These are phyloP conservation scores for Rhyzopertha dominica DNA, from an alignment of 1,140 invertebrate species.

Conservation along the genomic window DNA sequence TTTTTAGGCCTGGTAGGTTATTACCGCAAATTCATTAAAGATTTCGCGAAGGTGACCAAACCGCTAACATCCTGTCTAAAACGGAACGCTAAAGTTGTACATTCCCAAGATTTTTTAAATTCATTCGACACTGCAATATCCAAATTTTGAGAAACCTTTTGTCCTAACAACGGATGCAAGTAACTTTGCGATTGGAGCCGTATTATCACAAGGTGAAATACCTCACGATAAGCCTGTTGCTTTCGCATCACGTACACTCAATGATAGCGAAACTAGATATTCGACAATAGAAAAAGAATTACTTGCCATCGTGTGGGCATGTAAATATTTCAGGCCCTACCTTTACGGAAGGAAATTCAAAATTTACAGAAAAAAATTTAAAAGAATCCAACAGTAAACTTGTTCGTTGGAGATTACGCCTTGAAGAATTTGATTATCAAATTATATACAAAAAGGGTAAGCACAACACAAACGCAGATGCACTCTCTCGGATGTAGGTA, in stretches of 20 bases:
- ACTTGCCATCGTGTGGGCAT: constrained; percentile 42
- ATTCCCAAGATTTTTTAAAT: too few species aligned
- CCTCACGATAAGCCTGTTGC: constrained; percentile 28
- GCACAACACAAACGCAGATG: constrained; percentile 1
- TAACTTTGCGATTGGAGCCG: constrained; percentile 26
- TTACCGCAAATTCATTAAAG: too few species aligned
- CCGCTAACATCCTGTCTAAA: too few species aligned
- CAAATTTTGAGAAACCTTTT: constrained; percentile 24
- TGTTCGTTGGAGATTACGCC: background rate
- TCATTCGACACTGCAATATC: constrained; percentile 31
- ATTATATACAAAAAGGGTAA: constrained; percentile 8
- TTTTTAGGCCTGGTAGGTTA: too few species aligned
- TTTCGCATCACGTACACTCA: constrained; percentile 29
- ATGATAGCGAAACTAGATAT: too few species aligned
- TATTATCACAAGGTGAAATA: constrained; percentile 27
- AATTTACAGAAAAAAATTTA: background rate
- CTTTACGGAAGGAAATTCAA: constrained; percentile 13
- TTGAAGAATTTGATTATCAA: constrained; percentile 7
- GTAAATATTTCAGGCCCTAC: constrained; percentile 43
- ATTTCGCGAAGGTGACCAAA: too few species aligned
- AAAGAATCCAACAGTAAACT: constrained; percentile 4
- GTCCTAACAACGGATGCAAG: constrained; percentile 34
- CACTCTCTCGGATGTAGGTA: constrained; percentile 4
- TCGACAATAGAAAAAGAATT: too few species aligned
- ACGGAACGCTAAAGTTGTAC: too few species aligned